phyloP scores from a whole-genome alignment of 1,140 invertebrate species.

The Saxidomus purpurata region DNA sequence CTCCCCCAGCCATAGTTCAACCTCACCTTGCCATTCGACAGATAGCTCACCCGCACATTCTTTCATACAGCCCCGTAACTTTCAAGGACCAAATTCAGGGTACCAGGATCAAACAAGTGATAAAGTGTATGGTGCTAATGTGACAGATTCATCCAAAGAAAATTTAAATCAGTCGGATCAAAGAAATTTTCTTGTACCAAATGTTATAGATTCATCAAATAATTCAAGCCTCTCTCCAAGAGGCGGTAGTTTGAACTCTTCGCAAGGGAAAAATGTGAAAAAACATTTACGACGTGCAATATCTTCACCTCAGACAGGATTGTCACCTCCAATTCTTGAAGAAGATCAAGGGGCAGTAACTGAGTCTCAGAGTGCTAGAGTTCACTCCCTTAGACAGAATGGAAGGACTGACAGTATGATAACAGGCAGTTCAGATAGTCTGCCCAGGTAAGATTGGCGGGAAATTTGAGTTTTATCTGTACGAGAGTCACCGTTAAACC shows the following conservation, averaged over 20 bases:
- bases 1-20: conserved; percentile 38
- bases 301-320: conserved; percentile 21
- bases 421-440: conserved; percentile 84
- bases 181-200: conserved; percentile 12
- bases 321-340: conserved; percentile 45
- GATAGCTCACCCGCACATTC: conserved; percentile 19
- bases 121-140: background rate
- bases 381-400: conserved; percentile 62
- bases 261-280: background rate
- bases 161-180: conserved; percentile 19
- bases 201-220: background rate
- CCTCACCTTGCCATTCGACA: conserved; percentile 21
- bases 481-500: too few relatives aligned
- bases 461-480: too few relatives aligned
- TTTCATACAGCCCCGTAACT: background rate
- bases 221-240: background rate
- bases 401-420: conserved; percentile 80
- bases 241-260: conserved; percentile 9
- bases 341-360: conserved; percentile 61
- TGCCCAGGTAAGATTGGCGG: conserved; percentile 83
- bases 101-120: conserved; percentile 31
- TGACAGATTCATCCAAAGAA: conserved; percentile 36
- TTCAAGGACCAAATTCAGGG: conserved; percentile 27
- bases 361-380: conserved; percentile 18
- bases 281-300: conserved; percentile 44